Base-by-base conservation (phyloP, 2,113 vertebrate genomes). In the Hemichromis elongatus region DNA sequence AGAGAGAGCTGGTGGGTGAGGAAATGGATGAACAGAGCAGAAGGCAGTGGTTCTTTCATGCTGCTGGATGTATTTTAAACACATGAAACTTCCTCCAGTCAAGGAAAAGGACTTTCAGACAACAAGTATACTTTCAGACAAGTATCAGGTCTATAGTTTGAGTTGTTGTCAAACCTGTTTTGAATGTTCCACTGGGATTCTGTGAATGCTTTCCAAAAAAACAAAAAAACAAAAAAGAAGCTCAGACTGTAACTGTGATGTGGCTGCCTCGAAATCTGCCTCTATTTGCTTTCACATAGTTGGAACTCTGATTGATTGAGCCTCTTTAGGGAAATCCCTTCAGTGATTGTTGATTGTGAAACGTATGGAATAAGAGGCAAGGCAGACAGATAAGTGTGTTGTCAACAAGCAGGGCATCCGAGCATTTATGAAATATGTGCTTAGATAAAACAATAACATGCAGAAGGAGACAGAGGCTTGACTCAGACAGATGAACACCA, bases 11-110 rank as follows among this genome's bases (percentile, higher is more conserved):
- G 83, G 53, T 84, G 70, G 84, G 75, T 50, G 83, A 80, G 81
- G 87, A 56, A 57, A 86, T 59, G 81, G 80, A 83, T 83, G 82
- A 81, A 70, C 68, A 79, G 57, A 78, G 66, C 35, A 52, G 73
- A 84, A 24, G 85, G 70, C 77, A 66, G 83, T 56, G 73, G 81
- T 54, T 91, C 63, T 24, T 57, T 84, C 83, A 86, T 77, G 87
- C 83, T 79, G 77, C 81, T 33, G 68, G 47, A 68, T 84, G 75
- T n/a, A 73, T 55, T 82, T 52, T 63, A 83, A 80, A 70, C 54
- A 28, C 81, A 45, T 2, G 33, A 53, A 56, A 68, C 42, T 79
- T 59, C 52, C 42, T 80, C 52, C 24, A 30, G 18, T 57, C 5
- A 54, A 66, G 14, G 26, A 81, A 79, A 56, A 54, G 14, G 24